Base-by-base conservation (phyloP, 2,797 vertebrate genomes). In the Sphaeramia orbicularis region DNA sequence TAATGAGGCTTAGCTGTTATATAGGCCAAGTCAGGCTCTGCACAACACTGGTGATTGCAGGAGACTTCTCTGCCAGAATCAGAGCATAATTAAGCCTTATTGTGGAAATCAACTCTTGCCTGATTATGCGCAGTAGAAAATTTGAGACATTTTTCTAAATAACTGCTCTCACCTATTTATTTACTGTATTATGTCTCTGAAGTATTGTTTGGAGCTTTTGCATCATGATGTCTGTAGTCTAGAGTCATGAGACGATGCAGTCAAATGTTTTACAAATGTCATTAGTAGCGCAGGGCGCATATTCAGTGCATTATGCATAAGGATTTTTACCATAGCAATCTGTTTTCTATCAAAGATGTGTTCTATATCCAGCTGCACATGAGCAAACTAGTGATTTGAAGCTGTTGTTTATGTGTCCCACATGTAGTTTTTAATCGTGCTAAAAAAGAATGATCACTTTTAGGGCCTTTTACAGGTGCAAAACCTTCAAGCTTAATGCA, bases 1-100 rank as follows among this genome's bases (percentile, higher is more conserved):
- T 92, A 91, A 92, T 86, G 89, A 92, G 88, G 84, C 75, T 76
- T 87, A 87, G 74, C 79, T 84, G 59, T 70, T 84, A 88, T 88
- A 53, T 86, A 87, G 81, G 88, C 84, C 85, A 83, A 88, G 80
- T 84, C 86, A 65, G 66, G 61, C 77, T 80, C 75, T 62, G 67
- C 74, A 75, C 74, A 65, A 67, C 78, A 15, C 41, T 52, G 55
- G 60, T 79, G 74, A 84, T 80, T 77, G 65, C 55, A 71, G 58
- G 51, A 42, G 73, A 50, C 60, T 44, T 62, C 74, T 78, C 80
- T 78, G 63, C 54, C 70, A 78, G 50, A 71, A 71, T 75, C 65
- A 74, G 27, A 51, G 57, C 71, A 81, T 86, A 85, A 92, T 89
- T 88, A 89, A 76, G 21, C 7, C 41, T 59, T 67, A 72, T 54